Percentiles rank a stretch among this genome's conserved stretches.
Evolutionary conservation across 2,888 invertebrate genomes (phyloP).

Genomic region (Athetis lepigone): DNA sequence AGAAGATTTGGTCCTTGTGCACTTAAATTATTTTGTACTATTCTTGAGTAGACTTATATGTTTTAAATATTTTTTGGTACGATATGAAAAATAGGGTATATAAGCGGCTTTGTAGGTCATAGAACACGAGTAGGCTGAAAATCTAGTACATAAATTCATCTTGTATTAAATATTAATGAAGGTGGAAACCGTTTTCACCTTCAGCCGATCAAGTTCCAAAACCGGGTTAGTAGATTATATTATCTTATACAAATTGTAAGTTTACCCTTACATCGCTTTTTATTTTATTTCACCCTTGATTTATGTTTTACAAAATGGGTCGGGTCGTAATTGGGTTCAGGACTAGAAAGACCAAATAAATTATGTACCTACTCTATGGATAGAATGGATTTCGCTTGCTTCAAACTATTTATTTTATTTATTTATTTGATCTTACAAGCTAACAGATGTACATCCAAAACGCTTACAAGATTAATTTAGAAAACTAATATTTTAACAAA

Average conservation of each 20-base stretch:
- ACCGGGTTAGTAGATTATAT: slow-evolving; percentile 28
- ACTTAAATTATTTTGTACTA: neutral
- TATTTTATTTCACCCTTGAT: slow-evolving; percentile 19
- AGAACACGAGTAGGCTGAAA: neutral
- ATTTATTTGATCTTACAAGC: too few relatives aligned
- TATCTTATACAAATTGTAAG: slow-evolving; percentile 17
- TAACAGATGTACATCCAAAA: too few relatives aligned
- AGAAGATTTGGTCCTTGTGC: neutral
- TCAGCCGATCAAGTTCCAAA: slow-evolving; percentile 15
- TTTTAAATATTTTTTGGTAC: neutral
- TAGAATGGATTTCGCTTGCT: slow-evolving; percentile 1
- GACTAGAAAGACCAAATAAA: slow-evolving; percentile 17
- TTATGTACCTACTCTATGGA: slow-evolving; percentile 4
- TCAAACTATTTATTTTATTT: slow-evolving; percentile 3
- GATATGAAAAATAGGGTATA: too few relatives aligned
- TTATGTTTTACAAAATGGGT: slow-evolving; percentile 23
- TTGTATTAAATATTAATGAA: slow-evolving; percentile 39
- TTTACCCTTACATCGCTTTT: slow-evolving; percentile 27
- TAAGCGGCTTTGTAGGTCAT: neutral
- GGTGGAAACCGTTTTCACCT: slow-evolving; percentile 30
- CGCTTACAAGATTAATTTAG: too few relatives aligned
- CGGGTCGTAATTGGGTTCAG: slow-evolving; percentile 32
- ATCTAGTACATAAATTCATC: slow-evolving; percentile 1
- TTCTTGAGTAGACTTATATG: too few relatives aligned
- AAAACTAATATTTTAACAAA: too few relatives aligned